Percentiles rank a stretch among this genome's conserved stretches.
phyloP scores from a whole-genome alignment of 1,140 invertebrate genomes.

The Nephila pilipes region DNA sequence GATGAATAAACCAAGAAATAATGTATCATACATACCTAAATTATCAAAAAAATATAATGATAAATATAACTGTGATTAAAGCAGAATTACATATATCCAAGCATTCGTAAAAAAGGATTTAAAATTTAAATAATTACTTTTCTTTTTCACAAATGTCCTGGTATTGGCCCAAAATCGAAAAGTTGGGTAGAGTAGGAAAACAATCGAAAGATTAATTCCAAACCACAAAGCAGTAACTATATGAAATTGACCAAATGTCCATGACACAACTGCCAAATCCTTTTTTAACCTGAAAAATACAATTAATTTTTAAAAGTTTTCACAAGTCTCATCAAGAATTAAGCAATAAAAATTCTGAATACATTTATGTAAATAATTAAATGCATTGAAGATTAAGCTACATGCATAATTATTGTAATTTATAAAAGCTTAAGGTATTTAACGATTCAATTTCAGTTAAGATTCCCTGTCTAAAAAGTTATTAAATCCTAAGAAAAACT shows the following conservation, averaged over 20 bases:
- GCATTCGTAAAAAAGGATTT: too few species aligned
- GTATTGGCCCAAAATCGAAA: slow-evolving; percentile 82
- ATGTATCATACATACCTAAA: slow-evolving; percentile 80
- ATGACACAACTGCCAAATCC: slow-evolving; percentile 77
- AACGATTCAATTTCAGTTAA: too few species aligned
- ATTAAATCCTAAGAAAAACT: too few species aligned
- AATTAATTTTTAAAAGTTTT: too few species aligned
- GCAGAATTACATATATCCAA: not conserved
- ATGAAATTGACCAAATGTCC: slow-evolving; percentile 81
- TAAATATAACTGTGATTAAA: not conserved
- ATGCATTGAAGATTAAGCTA: too few species aligned
- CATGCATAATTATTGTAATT: too few species aligned
- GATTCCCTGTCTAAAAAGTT: too few species aligned
- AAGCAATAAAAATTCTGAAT: too few species aligned
- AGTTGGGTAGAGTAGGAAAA: slow-evolving; percentile 81
- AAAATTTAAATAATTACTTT: slow-evolving; percentile 26
- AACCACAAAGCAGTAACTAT: slow-evolving; percentile 82
- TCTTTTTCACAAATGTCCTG: slow-evolving; percentile 22
- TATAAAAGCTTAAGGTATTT: too few species aligned
- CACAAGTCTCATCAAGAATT: too few species aligned
- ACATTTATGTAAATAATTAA: too few species aligned
- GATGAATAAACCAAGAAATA: slow-evolving; percentile 80
- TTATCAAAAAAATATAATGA: slow-evolving; percentile 55
- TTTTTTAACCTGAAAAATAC: slow-evolving; percentile 70
- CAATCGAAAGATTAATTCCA: slow-evolving; percentile 80